Conservation (phyloP, 2,113 vertebrate species). For the Amazona guildingii region DNA sequence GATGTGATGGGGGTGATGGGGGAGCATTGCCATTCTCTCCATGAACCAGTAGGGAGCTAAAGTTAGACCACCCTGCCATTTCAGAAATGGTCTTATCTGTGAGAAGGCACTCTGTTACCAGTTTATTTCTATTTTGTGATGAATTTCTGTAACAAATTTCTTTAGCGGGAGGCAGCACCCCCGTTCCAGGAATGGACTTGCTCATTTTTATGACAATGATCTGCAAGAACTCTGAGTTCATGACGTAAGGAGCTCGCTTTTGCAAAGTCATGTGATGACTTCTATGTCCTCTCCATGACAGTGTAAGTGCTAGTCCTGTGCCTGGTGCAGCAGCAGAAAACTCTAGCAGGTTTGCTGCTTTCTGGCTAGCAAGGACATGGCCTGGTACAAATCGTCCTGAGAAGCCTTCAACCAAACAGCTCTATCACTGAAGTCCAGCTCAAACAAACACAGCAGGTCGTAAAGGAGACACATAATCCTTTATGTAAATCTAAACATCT, state of each 20-base stretch:
- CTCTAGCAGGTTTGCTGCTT: neutral
- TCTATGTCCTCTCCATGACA: neutral
- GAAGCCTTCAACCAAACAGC: neutral
- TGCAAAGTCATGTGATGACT: neutral
- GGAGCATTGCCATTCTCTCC: neutral
- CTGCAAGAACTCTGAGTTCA: neutral
- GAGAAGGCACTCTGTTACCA: neutral
- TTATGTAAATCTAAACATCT: neutral
- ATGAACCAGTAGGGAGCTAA: accelerated
- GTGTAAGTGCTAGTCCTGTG: neutral
- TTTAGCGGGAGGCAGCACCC: neutral
- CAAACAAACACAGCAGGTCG: neutral
- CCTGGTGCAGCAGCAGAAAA: neutral
- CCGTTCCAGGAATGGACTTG: neutral
- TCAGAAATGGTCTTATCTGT: neutral
- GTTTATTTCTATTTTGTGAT: neutral
- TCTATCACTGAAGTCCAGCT: neutral
- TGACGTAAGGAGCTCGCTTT: neutral
- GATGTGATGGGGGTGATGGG: neutral
- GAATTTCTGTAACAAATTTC: neutral
- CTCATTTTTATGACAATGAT: neutral
- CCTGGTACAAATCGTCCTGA: neutral
- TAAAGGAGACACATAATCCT: neutral
- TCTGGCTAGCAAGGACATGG: neutral
- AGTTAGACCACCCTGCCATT: neutral